Evolutionary conservation across 1,140 invertebrate genomes (phyloP).

Genomic region (Panulirus ornatus): DNA sequence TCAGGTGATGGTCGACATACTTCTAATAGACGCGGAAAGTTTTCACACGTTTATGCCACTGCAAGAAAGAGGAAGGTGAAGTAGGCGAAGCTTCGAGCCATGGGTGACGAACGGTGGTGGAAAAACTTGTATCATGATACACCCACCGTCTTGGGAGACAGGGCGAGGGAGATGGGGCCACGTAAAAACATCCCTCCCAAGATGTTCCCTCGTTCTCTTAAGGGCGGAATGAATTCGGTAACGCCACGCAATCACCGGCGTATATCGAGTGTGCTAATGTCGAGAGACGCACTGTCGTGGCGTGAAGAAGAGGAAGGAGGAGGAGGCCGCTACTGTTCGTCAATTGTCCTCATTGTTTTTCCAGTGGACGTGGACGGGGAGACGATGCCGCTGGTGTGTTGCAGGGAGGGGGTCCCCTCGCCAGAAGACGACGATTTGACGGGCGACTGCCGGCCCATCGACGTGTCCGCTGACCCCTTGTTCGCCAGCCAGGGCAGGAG

Average conservation of each 20-base stretch:
- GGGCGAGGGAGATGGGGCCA: too few relatives aligned
- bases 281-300: background rate
- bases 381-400: slow-evolving; percentile 30
- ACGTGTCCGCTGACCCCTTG: slow-evolving; percentile 42
- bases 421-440: background rate
- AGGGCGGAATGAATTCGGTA: background rate
- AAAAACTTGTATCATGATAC: too few relatives aligned
- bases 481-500: slow-evolving; percentile 26
- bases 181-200: background rate
- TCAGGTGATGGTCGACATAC: too few relatives aligned
- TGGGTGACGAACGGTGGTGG: too few relatives aligned
- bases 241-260: background rate
- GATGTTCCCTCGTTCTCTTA: background rate
- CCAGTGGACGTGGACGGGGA: background rate
- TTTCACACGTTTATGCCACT: too few relatives aligned
- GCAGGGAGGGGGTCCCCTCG: background rate
- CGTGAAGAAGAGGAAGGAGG: background rate
- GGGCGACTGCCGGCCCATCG: slow-evolving; percentile 32
- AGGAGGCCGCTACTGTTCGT: background rate
- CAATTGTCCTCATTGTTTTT: background rate
- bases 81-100: too few relatives aligned
- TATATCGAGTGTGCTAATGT: background rate
- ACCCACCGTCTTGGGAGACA: too few relatives aligned
- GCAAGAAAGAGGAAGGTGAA: too few relatives aligned
- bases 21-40: too few relatives aligned